phyloP scores from a whole-genome alignment of 2,797 vertebrate genomes.

The Pogoniulus pusillus region DNA sequence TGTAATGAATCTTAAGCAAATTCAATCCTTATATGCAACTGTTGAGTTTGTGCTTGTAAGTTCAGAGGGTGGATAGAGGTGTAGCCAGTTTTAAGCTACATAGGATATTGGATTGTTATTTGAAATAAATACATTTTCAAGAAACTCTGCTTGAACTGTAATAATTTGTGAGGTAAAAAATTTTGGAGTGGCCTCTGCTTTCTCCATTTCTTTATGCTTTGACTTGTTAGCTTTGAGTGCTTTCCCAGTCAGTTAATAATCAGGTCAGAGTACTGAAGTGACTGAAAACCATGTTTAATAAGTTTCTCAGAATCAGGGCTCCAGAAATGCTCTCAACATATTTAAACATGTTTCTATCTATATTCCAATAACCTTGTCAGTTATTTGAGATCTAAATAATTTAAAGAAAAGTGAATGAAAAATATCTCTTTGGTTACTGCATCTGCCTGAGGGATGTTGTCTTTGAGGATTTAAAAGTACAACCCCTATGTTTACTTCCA shows the following conservation, averaged over 20 bases:
- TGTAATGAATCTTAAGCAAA: neutral
- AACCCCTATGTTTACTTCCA: neutral
- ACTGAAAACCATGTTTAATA: neutral
- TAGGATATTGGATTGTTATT: neutral
- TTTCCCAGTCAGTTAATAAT: neutral
- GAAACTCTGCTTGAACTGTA: slow-evolving; percentile 4
- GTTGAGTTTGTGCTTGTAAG: neutral
- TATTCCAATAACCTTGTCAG: neutral
- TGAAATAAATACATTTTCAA: slow-evolving; percentile 35
- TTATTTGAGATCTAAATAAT: neutral
- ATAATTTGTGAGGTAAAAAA: neutral
- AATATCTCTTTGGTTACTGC: neutral
- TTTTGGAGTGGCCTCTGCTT: neutral
- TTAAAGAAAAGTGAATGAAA: neutral
- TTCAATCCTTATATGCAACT: neutral
- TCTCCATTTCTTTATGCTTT: neutral
- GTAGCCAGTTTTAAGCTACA: neutral
- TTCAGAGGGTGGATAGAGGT: neutral
- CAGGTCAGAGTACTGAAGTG: neutral
- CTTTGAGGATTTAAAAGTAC: neutral
- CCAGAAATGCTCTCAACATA: neutral
- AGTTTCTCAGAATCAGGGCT: neutral
- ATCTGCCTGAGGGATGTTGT: neutral
- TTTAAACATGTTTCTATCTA: neutral
- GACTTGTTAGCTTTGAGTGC: neutral